Evolutionary conservation across 2,113 vertebrate genomes (phyloP).

Genomic region (Glaucidium brasilianum): DNA sequence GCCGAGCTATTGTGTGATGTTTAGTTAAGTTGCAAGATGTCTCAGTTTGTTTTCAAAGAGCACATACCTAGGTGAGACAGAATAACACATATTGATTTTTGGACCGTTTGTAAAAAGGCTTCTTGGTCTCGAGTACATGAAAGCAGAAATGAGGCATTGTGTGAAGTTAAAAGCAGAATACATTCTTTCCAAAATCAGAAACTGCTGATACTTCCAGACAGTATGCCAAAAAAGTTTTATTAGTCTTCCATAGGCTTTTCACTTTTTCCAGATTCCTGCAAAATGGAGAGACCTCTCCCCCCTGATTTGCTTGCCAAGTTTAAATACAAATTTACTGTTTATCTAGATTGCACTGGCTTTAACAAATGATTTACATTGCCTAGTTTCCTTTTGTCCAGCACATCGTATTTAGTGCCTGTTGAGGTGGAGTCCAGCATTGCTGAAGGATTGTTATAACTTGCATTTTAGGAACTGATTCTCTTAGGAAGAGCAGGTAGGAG

Average conservation of each 20-base stretch:
- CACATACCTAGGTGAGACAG: background rate
- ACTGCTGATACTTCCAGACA: background rate
- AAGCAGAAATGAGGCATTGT: constrained; percentile 38
- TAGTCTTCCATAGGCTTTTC: constrained; percentile 10
- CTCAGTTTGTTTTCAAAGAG: constrained; percentile 20
- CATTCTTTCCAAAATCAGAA: constrained; percentile 10
- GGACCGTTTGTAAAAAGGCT: background rate
- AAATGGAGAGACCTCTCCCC: background rate
- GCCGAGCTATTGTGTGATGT: background rate
- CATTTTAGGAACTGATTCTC: background rate
- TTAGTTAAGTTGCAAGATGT: background rate
- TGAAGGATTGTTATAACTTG: background rate
- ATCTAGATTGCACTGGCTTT: constrained; percentile 4
- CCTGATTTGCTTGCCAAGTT: constrained; percentile 49
- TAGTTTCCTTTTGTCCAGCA: background rate
- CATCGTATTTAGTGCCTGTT: background rate
- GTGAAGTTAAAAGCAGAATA: constrained; percentile 24
- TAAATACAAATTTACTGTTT: constrained; percentile 31
- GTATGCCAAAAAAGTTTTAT: background rate
- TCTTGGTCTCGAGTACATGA: constrained; percentile 8
- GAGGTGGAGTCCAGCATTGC: background rate
- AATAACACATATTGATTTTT: background rate
- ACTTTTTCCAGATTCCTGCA: background rate
- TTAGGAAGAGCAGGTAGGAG: background rate
- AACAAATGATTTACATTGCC: background rate